These are phyloP conservation scores for Zoroaster sp. DNA, from an alignment of 53 echinoderm and acorn worm genomes.

Conservation along the genomic window DNA sequence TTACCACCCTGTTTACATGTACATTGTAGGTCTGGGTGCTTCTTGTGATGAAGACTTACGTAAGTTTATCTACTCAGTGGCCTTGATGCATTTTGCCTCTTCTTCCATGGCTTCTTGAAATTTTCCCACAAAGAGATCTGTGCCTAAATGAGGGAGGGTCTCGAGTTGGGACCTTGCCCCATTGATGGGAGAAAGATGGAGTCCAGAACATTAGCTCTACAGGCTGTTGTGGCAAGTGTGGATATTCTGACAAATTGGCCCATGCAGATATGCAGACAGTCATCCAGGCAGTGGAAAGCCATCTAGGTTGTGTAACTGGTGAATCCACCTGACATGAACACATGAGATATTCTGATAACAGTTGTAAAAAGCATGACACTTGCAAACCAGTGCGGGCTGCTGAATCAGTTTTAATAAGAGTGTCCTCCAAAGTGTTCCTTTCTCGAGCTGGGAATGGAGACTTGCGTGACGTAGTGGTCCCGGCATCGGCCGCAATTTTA, in stretches of 20 bases:
- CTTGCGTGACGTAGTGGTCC: not conserved
- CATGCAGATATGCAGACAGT: not conserved
- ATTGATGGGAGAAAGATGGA: not conserved
- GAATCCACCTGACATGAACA: not conserved
- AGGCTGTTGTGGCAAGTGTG: not conserved
- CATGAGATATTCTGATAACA: not conserved
- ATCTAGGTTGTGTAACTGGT: not conserved
- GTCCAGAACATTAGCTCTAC: not conserved
- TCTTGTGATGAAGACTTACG: not conserved
- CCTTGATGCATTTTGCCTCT: not conserved
- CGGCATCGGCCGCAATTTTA: not conserved
- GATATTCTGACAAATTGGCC: not conserved
- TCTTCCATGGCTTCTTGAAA: not conserved
- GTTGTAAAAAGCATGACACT: not conserved
- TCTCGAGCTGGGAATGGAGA: no score
- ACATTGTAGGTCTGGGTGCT: no score
- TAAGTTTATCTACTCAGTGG: not conserved
- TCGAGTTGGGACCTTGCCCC: not conserved
- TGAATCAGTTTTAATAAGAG: not conserved
- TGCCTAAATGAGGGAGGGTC: not conserved
- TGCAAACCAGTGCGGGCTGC: not conserved
- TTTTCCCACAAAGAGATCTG: not conserved
- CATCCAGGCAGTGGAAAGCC: not conserved
- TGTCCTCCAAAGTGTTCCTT: not conserved
- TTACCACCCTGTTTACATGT: no score